Evolutionary conservation across 1,140 invertebrate genomes (phyloP).

Genomic region (Drosophila novamexicana): DNA sequence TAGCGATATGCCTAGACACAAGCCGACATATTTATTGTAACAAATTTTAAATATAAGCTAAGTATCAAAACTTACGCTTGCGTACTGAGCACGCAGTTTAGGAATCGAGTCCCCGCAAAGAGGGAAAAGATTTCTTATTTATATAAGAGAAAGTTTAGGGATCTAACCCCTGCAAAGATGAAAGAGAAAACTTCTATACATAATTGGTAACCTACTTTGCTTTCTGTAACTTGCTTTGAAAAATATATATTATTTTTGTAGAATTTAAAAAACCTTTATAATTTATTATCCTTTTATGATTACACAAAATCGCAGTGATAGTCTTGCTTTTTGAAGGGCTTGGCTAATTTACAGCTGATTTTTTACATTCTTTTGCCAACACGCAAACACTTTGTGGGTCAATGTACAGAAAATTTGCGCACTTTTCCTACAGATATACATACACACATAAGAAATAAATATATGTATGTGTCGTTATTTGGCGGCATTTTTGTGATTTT

Average conservation of each 20-base stretch:
- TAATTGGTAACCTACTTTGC: no score
- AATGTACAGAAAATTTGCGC: conserved; percentile 25
- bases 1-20: not conserved
- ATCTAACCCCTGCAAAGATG: no score
- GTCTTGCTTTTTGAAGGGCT: conserved; percentile 17
- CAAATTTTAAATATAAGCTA: no score
- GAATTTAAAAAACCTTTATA: not conserved
- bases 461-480: conserved; percentile 18
- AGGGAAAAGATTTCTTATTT: no score
- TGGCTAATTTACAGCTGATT: conserved; percentile 9
- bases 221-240: no score
- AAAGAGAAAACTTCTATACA: no score
- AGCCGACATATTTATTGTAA: no score
- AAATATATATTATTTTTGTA: no score
- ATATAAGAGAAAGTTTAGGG: no score
- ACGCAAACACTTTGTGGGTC: conserved; percentile 35
- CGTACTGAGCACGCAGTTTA: no score
- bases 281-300: not conserved
- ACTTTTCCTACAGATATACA: conserved; percentile 12
- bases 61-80: no score
- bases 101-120: no score
- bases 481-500: conserved; percentile 22
- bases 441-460: not conserved
- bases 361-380: not conserved
- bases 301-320: not conserved